Evolutionary conservation across 2,797 vertebrate species (phyloP).

Genomic region (Coilia nasus): DNA sequence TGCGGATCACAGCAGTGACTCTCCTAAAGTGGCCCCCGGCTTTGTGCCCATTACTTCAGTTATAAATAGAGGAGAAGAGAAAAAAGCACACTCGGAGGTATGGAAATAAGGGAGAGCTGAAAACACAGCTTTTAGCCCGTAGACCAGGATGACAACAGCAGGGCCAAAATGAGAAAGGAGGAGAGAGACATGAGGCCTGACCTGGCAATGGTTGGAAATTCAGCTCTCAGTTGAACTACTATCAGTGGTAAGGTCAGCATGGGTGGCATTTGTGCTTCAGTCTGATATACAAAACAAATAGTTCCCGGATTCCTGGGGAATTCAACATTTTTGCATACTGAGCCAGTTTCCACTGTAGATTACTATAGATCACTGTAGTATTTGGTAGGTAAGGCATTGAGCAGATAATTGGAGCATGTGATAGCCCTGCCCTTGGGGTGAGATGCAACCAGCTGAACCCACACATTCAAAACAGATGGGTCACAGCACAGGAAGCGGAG

Average conservation of each 20-base stretch:
- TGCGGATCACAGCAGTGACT: slow-evolving; percentile 25
- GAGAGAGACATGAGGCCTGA: not conserved
- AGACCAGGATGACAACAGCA: not conserved
- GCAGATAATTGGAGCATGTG: not conserved
- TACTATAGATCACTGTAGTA: not conserved
- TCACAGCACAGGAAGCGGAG: slow-evolving; percentile 26
- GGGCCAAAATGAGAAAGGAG: not conserved
- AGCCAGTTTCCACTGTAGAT: not conserved
- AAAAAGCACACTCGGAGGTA: not conserved
- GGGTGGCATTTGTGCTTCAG: not conserved
- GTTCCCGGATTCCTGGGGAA: not conserved
- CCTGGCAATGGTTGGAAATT: not conserved
- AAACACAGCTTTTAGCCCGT: slow-evolving; percentile 1
- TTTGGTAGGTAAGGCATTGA: not conserved
- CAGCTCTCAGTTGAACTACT: not conserved
- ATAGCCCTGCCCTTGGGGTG: not conserved
- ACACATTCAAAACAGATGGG: slow-evolving; percentile 18
- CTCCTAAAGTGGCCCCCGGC: slow-evolving; percentile 4
- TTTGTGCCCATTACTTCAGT: slow-evolving; percentile 19
- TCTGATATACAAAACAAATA: not conserved
- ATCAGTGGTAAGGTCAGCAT: not conserved
- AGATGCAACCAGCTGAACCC: not conserved
- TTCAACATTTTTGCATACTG: not conserved
- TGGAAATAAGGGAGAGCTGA: slow-evolving; percentile 9
- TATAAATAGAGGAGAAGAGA: slow-evolving; percentile 12